A percentile compares a stretch with the other conserved stretches of the same genome.
These are phyloP conservation scores for Gadopsis marmoratus DNA, from an alignment of 2,797 vertebrate species.

Conservation along the genomic window DNA sequence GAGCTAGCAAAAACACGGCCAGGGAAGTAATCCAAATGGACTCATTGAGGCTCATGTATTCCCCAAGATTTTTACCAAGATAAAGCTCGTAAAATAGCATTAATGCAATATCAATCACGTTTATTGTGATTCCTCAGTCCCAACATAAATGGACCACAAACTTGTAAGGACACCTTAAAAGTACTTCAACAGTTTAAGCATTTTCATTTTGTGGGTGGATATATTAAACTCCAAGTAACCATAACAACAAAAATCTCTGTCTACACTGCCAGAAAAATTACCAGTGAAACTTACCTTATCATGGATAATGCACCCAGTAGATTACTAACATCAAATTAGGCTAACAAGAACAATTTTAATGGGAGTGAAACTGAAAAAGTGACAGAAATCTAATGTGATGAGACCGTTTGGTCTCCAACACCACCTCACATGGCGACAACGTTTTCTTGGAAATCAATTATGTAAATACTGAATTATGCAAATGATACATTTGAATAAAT, in stretches of 20 bases:
- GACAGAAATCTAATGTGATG: slow-evolving; percentile 43
- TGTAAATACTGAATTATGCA: slow-evolving; percentile 82
- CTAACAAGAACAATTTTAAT: slow-evolving; percentile 5
- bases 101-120: slow-evolving; percentile 8
- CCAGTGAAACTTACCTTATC: not conserved
- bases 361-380: slow-evolving; percentile 8
- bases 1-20: slow-evolving; percentile 36
- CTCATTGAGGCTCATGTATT: slow-evolving; percentile 12
- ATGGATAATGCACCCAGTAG: not conserved
- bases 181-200: not conserved
- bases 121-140: slow-evolving; percentile 1
- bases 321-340: not conserved
- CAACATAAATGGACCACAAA: not conserved
- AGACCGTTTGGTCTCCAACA: slow-evolving; percentile 71
- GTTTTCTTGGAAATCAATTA: slow-evolving; percentile 83
- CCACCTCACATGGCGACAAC: slow-evolving; percentile 65
- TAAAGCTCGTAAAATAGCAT: slow-evolving; percentile 13
- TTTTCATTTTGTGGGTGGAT: not conserved
- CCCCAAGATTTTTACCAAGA: slow-evolving; percentile 5
- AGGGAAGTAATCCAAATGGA: slow-evolving; percentile 5
- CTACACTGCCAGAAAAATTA: not conserved
- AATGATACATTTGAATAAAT: slow-evolving; percentile 81
- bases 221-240: slow-evolving; percentile 8
- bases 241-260: slow-evolving; percentile 5
- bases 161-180: not conserved